Evolutionary conservation across 2,113 vertebrate genomes (phyloP), one percentile per base, ranked within the genome.

Genomic region (Oxyruncus cristatus): DNA sequence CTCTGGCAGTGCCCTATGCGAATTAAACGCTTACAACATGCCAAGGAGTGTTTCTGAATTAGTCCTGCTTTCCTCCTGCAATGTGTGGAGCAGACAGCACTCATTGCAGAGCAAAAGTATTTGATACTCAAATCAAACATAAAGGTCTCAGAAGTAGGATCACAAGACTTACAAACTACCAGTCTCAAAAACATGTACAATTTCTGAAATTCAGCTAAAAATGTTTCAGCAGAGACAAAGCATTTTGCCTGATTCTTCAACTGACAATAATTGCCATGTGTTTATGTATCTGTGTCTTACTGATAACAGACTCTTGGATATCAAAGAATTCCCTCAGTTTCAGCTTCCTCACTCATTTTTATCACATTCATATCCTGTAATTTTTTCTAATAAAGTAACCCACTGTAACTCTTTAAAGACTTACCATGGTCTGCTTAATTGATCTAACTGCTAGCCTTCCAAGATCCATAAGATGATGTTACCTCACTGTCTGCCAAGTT

Each of bases 251-350:
- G 61, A 90, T 78, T 91, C 80, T 93, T 95, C 95, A 96, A 92
- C 97, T 95, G 96, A 71, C 72, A 96, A 87, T 66, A 93, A 83
- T 49, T 68, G 91, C 70, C 73, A 73, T 84, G 46, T 97, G 92
- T 96, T 97, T 95, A 94, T 86, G 66, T 94, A 85, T 96, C 93
- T 93, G 44, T 92, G 96, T 97, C 91, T 85, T 81, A 84, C 79
- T 75, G 94, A 96, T 94, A 98, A 96, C 87, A 97, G 88, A 87
- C 61, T 93, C 91, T 89, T 3, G 6, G 8, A 94, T 97, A 97
- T 98, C 97, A 97, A 98, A 98, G 91, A 67, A 56, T 28, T 55
- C 67, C 55, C 89, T 95, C 17, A 0, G 37, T 71, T 85, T 92
- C 92, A 92, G 88, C 71, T 66, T 92, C 56, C 70, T 92, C 85